These are phyloP conservation scores for Ardeotis arabs DNA, from an alignment of 2,113 vertebrate species.

Conservation along the genomic window DNA sequence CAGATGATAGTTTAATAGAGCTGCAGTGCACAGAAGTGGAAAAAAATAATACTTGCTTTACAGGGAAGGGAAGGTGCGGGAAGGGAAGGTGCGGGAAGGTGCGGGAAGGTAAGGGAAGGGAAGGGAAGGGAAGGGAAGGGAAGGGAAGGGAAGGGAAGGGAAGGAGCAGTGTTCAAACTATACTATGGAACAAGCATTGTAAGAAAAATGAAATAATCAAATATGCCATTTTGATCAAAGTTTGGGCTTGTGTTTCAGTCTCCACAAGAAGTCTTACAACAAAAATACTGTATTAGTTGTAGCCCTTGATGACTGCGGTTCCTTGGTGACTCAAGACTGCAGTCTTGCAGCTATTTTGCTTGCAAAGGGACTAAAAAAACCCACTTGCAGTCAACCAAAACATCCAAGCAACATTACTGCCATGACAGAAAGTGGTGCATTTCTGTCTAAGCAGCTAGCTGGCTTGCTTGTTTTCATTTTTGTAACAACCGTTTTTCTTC, in stretches of 20 bases:
- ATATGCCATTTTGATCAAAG: not conserved
- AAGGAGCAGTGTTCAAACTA: not conserved
- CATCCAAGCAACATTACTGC: not conserved
- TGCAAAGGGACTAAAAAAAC: not conserved
- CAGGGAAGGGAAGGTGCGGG: no score
- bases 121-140: not conserved
- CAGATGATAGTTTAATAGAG: not conserved
- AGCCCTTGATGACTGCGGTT: not conserved
- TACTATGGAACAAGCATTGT: not conserved
- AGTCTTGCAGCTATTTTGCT: not conserved
- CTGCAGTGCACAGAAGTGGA: not conserved
- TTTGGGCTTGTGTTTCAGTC: not conserved
- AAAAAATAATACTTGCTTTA: no score
- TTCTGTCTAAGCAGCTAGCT: not conserved
- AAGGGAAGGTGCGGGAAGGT: no score
- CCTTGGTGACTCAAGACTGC: not conserved
- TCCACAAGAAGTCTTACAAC: not conserved
- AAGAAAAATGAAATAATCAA: not conserved
- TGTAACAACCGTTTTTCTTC: not conserved
- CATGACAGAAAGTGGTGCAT: not conserved
- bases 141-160: not conserved
- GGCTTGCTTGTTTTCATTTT: not conserved
- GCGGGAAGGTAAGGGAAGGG: not conserved
- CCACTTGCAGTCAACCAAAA: not conserved
- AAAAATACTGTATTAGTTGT: not conserved